These are phyloP conservation scores for Prenolepis imparis DNA, from an alignment of 2,888 invertebrate genomes.

Conservation along the genomic window DNA sequence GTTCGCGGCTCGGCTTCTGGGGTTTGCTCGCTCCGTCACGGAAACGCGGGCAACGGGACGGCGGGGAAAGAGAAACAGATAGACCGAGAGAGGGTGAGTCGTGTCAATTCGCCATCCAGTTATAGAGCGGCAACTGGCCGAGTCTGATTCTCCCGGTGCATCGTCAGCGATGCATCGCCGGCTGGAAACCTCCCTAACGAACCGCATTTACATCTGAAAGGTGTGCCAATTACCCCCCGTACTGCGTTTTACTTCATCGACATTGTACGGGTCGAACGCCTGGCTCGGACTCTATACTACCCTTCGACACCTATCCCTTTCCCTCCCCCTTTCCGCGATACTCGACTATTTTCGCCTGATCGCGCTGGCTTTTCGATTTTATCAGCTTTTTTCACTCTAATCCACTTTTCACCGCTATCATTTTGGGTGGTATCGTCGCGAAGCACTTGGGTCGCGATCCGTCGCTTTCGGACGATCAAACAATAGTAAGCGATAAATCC, in stretches of 20 bases:
- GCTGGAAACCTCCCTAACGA: constrained; percentile 81
- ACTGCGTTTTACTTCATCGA: constrained; percentile 81
- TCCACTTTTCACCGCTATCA: constrained; percentile 12
- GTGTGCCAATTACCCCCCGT: constrained; percentile 81
- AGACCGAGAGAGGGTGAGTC: constrained; percentile 29
- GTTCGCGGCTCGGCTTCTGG: constrained; percentile 47
- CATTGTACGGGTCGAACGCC: constrained; percentile 62
- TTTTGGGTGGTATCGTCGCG: constrained; percentile 2
- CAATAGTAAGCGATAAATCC: not conserved
- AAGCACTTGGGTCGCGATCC: not conserved
- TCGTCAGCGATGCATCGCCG: constrained; percentile 73
- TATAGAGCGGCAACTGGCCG: constrained; percentile 72
- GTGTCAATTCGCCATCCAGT: constrained; percentile 65
- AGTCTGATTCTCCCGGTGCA: constrained; percentile 67
- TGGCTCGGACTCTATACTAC: not conserved
- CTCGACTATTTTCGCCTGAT: constrained; percentile 65
- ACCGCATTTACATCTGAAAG: constrained; percentile 85
- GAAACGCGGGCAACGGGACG: constrained; percentile 34
- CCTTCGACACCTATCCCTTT: constrained; percentile 10
- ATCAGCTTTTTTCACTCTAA: not conserved
- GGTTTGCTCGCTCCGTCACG: constrained; percentile 40
- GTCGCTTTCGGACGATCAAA: constrained; percentile 10
- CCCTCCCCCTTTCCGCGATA: constrained; percentile 47
- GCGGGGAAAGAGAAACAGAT: not conserved
- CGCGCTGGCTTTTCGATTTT: constrained; percentile 59